A percentile compares a stretch with the other conserved stretches of the same genome.
Conservation (phyloP, 1,140 invertebrate genomes). For the Sinella curviseta region DNA sequence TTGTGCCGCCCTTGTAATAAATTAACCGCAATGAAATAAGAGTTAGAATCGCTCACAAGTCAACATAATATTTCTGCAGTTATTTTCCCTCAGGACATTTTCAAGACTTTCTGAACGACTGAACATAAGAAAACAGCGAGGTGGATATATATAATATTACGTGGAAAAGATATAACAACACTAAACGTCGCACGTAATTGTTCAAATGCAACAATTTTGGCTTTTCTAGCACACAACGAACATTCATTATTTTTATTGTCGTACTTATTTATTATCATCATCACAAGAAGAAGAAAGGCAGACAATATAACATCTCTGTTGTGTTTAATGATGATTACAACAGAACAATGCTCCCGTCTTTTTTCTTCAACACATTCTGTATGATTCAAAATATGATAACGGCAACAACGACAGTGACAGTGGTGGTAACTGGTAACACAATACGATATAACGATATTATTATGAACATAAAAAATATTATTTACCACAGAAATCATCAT, state of each 20-base stretch:
- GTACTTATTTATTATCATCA: neutral
- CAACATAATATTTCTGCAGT: neutral
- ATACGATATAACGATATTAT: no score
- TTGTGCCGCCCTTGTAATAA: neutral
- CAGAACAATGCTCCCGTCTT: neutral
- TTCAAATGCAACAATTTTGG: neutral
- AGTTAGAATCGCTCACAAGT: neutral
- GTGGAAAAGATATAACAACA: neutral
- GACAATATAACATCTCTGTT: neutral
- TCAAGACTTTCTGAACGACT: no score
- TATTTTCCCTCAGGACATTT: neutral
- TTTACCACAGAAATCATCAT: conserved; percentile 2
- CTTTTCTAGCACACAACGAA: neutral
- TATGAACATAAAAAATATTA: neutral
- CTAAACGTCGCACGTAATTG: neutral
- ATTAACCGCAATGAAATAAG: neutral
- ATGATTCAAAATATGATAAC: neutral
- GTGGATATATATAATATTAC: neutral
- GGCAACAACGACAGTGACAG: neutral
- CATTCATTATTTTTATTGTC: neutral
- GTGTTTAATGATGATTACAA: neutral
- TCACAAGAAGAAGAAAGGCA: neutral
- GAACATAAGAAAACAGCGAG: neutral
- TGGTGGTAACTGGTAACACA: no score
- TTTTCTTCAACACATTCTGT: neutral